Base-by-base conservation (phyloP, 2,113 vertebrate species). In the Coracopsis vasa region DNA sequence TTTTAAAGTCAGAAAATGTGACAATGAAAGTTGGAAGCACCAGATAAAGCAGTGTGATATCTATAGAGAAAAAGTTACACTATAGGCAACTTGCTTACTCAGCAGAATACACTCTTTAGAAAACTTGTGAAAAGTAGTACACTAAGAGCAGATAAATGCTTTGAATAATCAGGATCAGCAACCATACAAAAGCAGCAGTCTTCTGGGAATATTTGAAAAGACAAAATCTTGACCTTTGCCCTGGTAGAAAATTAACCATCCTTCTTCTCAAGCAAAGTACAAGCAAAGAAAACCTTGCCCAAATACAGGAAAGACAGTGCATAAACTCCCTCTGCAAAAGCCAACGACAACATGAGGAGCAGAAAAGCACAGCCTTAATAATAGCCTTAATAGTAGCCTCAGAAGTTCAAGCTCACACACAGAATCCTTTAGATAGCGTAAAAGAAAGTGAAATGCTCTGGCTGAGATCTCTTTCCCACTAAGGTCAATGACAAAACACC, bases 141-240 rank as follows among this genome's bases (percentile, higher is more conserved):
- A 81, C 80, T 89, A 85, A 95, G 50, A 96, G 6, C 31, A 85
- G 61, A 65, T 94, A 85, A 94, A 77, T 60, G 28, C 8, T 88
- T 47, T 80, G 65, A 92, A 92, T 79, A 87, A 71, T 41, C 83
- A 71, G 61, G 47, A 92, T 69, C 80, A 94, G 87, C 71, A 95
- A 87, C 48, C 25, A 39, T 82, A 93, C 4, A 7, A 94, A 96
- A 95, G 79, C 48, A 94, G 33, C n/a, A 41, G 24, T 75, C 51
- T 94, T 79, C 73, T 91, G 70, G 91, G 53, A 61, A 65, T 85
- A 78, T 10, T 90, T n/a, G 45, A 91, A 51, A 92, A 93, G 51
- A 86, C 66, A 80, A 44, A 80, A 84, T 48, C 37, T 56, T 80
- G 39, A 94, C 67, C 29, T 93, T 80, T 92, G 54, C 53, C 58